Conservation (phyloP, 2,888 invertebrate species). For the Himalopsyche tibetana region DNA sequence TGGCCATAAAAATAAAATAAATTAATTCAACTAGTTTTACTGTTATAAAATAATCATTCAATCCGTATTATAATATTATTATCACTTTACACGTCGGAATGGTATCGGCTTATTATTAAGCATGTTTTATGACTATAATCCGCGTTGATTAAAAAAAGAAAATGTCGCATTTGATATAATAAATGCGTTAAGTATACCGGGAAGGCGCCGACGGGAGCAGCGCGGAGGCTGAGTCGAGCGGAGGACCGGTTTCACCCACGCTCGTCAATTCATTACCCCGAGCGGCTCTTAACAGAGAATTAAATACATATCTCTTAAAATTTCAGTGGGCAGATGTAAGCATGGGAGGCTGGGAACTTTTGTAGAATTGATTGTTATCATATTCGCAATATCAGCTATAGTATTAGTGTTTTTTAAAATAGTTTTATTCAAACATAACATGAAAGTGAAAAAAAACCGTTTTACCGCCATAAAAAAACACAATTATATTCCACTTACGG, state of each 20-base stretch:
- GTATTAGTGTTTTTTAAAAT: too few relatives aligned
- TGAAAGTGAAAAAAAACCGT: too few relatives aligned
- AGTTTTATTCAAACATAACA: too few relatives aligned
- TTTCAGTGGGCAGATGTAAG: neutral
- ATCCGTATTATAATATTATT: too few relatives aligned
- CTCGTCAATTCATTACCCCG: neutral
- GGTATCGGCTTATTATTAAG: neutral
- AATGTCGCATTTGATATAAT: neutral
- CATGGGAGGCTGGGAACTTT: neutral
- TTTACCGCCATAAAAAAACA: too few relatives aligned
- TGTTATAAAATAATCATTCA: too few relatives aligned
- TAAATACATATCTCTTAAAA: neutral
- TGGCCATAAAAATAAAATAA: too few relatives aligned
- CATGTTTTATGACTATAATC: neutral
- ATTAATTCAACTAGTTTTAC: too few relatives aligned
- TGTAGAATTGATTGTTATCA: neutral
- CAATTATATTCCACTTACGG: too few relatives aligned
- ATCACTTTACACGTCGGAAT: too few relatives aligned
- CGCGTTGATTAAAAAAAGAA: neutral
- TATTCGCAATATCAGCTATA: neutral
- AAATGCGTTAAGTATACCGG: neutral
- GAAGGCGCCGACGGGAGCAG: neutral
- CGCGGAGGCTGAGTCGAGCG: slow-evolving; percentile 2
- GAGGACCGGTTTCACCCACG: slow-evolving; percentile 39
- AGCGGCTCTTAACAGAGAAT: neutral